Evolutionary conservation across 2,113 vertebrate genomes (phyloP).

Genomic region (Microcebus lehilahytsara): DNA sequence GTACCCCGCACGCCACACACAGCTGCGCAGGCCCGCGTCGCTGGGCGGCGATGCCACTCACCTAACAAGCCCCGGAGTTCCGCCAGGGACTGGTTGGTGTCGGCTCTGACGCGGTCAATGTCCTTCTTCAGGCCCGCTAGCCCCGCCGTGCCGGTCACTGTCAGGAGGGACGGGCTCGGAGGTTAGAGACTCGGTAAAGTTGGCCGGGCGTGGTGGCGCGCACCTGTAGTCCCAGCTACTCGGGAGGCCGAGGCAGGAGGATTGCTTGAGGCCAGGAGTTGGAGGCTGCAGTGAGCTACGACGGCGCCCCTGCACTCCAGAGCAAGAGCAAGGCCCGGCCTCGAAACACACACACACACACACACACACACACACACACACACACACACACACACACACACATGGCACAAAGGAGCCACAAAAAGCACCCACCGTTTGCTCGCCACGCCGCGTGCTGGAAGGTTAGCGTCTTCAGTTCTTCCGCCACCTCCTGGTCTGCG

Average conservation of each 20-base stretch:
- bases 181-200: background rate
- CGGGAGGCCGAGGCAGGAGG: too few relatives aligned
- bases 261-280: too few relatives aligned
- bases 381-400: too few relatives aligned
- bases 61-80: constrained; percentile 64
- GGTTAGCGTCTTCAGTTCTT: constrained; percentile 8
- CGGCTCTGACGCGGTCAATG: background rate
- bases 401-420: background rate
- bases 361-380: too few relatives aligned
- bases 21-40: background rate
- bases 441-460: constrained; percentile 26
- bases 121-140: constrained; percentile 60
- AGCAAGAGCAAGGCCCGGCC: too few relatives aligned
- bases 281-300: too few relatives aligned
- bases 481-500: constrained; percentile 44
- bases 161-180: background rate
- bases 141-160: constrained; percentile 55
- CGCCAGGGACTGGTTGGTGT: constrained; percentile 50
- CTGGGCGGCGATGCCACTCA: constrained; percentile 27
- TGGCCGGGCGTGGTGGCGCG: too few relatives aligned
- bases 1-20: background rate
- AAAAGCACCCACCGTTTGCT: constrained; percentile 41
- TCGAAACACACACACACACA: too few relatives aligned
- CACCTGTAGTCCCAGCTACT: too few relatives aligned
- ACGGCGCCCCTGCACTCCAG: too few relatives aligned